Evolutionary conservation across 30 jellyfish, hydroid and myxozoan genomes (phyloP).

Genomic region (Pelagia noctiluca): DNA sequence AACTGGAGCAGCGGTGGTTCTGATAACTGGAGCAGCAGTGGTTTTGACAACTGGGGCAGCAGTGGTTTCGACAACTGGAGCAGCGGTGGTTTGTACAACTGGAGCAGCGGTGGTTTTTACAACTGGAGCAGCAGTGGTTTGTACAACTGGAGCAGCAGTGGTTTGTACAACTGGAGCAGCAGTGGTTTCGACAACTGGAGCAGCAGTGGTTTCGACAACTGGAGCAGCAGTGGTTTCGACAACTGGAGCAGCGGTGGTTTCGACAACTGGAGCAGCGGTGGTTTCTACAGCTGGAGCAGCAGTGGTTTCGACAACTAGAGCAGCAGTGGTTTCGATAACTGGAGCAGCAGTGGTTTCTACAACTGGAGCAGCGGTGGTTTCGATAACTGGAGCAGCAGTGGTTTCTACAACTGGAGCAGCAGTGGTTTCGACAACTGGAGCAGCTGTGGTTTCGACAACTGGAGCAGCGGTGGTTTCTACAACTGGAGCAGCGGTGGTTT

Average conservation of each 20-base stretch:
- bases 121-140: slow-evolving; percentile 45
- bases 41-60: slow-evolving; percentile 20
- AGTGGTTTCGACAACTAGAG: slow-evolving; percentile 41
- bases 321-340: slow-evolving; percentile 24
- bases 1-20: slow-evolving; percentile 52
- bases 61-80: slow-evolving; percentile 12
- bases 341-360: slow-evolving; percentile 56
- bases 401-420: slow-evolving; percentile 65
- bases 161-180: slow-evolving; percentile 52
- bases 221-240: slow-evolving; percentile 50
- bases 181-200: slow-evolving; percentile 18
- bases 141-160: slow-evolving; percentile 41
- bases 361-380: slow-evolving; percentile 67
- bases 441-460: slow-evolving; percentile 53
- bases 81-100: slow-evolving; percentile 17
- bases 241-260: slow-evolving; percentile 40
- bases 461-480: slow-evolving; percentile 52
- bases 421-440: slow-evolving; percentile 57
- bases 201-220: slow-evolving; percentile 46
- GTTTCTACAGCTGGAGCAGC: slow-evolving; percentile 51
- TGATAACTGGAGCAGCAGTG: slow-evolving; percentile 57
- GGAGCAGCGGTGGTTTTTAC: slow-evolving; percentile 36
- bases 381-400: slow-evolving; percentile 59
- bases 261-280: slow-evolving; percentile 41
- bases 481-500: slow-evolving; percentile 50